Percentiles rank a stretch among this genome's conserved stretches.
Evolutionary conservation across 2,797 vertebrate species (phyloP).

Genomic region (Phaenicophaeus curvirostris): DNA sequence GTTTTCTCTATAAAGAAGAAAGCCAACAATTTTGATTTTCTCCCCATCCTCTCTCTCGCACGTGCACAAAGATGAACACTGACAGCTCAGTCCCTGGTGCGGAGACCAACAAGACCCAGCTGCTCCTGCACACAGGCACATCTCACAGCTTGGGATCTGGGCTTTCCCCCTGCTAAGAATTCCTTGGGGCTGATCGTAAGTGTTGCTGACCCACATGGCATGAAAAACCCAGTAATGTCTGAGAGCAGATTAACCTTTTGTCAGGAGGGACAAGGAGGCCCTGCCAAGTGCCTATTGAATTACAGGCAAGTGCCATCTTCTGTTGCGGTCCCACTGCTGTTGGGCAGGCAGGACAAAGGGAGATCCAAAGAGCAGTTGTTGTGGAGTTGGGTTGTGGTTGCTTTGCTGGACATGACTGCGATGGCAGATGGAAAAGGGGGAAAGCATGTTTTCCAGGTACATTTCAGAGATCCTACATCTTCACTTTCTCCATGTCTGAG

Average conservation of each 20-base stretch:
- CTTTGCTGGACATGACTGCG: not conserved
- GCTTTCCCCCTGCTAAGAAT: slow-evolving; percentile 29
- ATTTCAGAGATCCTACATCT: not conserved
- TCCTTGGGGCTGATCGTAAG: not conserved
- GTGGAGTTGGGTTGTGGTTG: not conserved
- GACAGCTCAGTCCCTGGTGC: not conserved
- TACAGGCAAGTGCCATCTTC: not conserved
- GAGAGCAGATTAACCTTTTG: not conserved
- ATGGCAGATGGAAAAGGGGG: not conserved
- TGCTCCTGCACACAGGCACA: not conserved
- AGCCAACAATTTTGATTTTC: not conserved
- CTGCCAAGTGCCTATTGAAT: slow-evolving; percentile 2
- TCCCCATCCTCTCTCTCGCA: not conserved
- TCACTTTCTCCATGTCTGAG: not conserved
- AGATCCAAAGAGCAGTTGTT: not conserved
- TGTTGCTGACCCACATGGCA: not conserved
- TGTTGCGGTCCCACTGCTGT: not conserved
- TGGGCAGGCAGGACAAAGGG: not conserved
- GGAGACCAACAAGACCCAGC: not conserved
- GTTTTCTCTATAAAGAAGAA: not conserved
- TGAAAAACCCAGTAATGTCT: not conserved
- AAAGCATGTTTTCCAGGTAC: not conserved
- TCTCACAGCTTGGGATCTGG: not conserved
- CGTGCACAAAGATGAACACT: accelerated
- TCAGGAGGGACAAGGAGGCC: not conserved